Evolutionary conservation across 2,888 invertebrate genomes (phyloP).

Genomic region (Catonia carolina): DNA sequence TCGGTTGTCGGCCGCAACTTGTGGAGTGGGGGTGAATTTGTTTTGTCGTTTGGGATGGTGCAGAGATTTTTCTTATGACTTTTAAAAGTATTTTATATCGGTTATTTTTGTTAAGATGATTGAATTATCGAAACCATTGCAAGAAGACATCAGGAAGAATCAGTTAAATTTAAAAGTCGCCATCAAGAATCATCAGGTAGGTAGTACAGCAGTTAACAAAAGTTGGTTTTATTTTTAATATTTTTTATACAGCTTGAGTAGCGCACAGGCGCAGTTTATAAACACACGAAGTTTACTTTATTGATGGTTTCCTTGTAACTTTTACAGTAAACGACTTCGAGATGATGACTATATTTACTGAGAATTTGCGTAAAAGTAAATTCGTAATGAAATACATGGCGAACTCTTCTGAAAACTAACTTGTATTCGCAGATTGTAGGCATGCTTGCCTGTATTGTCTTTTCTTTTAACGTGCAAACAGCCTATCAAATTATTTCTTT

Average conservation of each 20-base stretch:
- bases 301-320: constrained; percentile 9
- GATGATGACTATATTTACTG: too few species aligned
- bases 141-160: constrained; percentile 54
- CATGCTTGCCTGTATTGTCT: too few species aligned
- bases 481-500: too few species aligned
- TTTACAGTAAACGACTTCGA: too few species aligned
- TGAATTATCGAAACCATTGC: constrained; percentile 56
- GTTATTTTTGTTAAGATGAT: constrained; percentile 39
- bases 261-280: constrained; percentile 22
- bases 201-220: constrained; percentile 31
- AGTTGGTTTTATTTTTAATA: constrained; percentile 7
- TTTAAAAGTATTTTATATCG: too few species aligned
- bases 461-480: too few species aligned
- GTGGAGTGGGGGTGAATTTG: constrained; percentile 24
- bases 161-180: constrained; percentile 56
- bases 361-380: too few species aligned
- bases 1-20: constrained; percentile 23
- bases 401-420: too few species aligned
- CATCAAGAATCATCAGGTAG: constrained; percentile 57
- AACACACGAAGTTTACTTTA: constrained; percentile 16
- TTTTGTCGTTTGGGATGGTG: constrained; percentile 15
- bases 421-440: too few species aligned
- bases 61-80: constrained; percentile 5
- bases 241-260: constrained; percentile 10
- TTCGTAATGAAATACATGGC: too few species aligned